Evolutionary conservation across 2,888 invertebrate species (phyloP), one percentile per base, ranked within the genome.

Genomic region (Chaetogeoica ovagalla): DNA sequence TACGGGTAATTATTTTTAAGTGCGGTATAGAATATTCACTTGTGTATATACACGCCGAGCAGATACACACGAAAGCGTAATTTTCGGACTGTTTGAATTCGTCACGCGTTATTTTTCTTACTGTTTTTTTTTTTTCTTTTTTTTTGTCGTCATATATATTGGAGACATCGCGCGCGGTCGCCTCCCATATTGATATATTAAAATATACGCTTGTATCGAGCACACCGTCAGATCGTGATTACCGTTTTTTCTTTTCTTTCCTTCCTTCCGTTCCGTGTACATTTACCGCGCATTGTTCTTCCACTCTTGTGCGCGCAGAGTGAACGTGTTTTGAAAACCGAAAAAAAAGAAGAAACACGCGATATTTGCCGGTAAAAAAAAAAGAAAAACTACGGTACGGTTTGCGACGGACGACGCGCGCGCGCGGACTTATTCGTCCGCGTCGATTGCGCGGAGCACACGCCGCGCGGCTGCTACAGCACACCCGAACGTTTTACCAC

Each of bases 41-140:
- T 30, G 4, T 30, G 9, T 30, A 30, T 30, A 4, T 30, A 30
- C 30, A 4, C 30, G 30, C 30, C 4, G n/a, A n/a, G 30, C 30
- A 30, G 30, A 30, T 30, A 30, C 30, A 30, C 30, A 63, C 37
- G 17, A 17, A 63, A 7, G 17, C 37, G 13, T 30, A 9, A 11
- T 55, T 9, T 9, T 19, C 15, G 52, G 4, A 11, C 15, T 1
- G 57, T 59, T 68, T 59, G 66, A 75, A 75, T 75, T 75, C 59
- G 75, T 75, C 75, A 75, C 75, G 75, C 59, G 57, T 68, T 75
- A 66, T 75, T 75, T 74, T 65, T 39, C 55, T 65, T 74, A 39
- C 6, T 43, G 15, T 13, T 37, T 63, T 75, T 75, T 59, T 59
- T 57, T 68, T 4, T 9, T 43, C 7, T 43, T 43, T 43, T 4